Conservation (phyloP, 2,797 vertebrate species). For the Gymnoscopelus braueri region DNA sequence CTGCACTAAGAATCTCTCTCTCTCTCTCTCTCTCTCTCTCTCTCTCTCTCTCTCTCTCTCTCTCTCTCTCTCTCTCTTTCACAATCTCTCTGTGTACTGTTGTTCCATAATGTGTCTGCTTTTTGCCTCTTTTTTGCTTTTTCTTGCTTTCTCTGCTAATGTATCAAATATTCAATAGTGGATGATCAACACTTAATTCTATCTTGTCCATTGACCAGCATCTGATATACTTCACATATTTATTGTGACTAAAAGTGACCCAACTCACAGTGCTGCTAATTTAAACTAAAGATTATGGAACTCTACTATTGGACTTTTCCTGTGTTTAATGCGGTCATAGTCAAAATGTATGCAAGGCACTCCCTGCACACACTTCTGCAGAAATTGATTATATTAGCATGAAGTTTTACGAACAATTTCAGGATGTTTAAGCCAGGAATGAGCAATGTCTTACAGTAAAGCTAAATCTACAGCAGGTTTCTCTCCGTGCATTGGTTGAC, state of each 20-base stretch:
- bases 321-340: conserved; percentile 30
- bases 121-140: no score
- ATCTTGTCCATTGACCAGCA: conserved; percentile 28
- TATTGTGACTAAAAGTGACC: conserved; percentile 29
- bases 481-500: neutral
- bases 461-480: conserved; percentile 14
- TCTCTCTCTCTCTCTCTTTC: conserved; percentile 2
- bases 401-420: conserved; percentile 22
- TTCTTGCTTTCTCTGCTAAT: neutral
- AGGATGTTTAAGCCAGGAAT: conserved; percentile 17
- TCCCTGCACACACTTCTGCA: conserved; percentile 33
- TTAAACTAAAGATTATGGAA: conserved; percentile 55
- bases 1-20: conserved; percentile 32
- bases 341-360: conserved; percentile 40
- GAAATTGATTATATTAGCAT: conserved; percentile 28
- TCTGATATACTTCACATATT: conserved; percentile 35
- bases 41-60: conserved; percentile 2
- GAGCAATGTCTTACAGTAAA: neutral
- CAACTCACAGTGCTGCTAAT: conserved; percentile 46
- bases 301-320: conserved; percentile 6
- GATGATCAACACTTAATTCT: conserved; percentile 2
- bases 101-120: neutral
- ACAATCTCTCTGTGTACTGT: conserved; percentile 3
- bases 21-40: conserved; percentile 9
- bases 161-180: conserved; percentile 24